A percentile compares a stretch with the other conserved stretches of the same genome.
These are phyloP conservation scores for Sardina pilchardus DNA, from an alignment of 2,113 vertebrate genomes.

Conservation along the genomic window DNA sequence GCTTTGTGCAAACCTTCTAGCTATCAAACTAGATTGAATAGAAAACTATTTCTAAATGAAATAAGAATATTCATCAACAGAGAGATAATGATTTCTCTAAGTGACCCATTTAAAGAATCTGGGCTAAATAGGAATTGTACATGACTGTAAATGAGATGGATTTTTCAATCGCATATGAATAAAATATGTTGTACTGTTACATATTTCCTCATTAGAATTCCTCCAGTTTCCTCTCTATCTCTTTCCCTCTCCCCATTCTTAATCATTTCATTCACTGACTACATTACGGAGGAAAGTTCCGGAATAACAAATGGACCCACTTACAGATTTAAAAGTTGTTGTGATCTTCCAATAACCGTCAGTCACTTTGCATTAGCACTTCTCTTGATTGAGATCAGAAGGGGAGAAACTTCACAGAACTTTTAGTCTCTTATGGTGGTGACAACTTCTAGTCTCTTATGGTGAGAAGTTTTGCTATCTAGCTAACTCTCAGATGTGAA, in stretches of 20 bases:
- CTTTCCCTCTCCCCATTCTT: not conserved
- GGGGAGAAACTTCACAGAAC: not conserved
- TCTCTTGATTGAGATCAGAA: not conserved
- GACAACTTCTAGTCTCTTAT: not conserved
- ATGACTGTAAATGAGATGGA: slow-evolving; percentile 20
- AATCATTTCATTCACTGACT: not conserved
- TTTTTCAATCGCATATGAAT: slow-evolving; percentile 6
- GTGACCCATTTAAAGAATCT: slow-evolving; percentile 10
- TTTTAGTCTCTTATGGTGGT: not conserved
- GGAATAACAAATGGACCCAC: slow-evolving; percentile 18
- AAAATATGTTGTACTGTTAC: slow-evolving; percentile 12
- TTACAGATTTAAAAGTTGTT: slow-evolving; percentile 11
- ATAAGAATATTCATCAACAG: slow-evolving; percentile 1
- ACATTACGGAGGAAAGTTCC: slow-evolving; percentile 5
- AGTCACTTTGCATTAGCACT: slow-evolving; percentile 6
- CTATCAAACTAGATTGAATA: not conserved
- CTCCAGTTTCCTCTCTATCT: not conserved
- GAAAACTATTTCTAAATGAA: not conserved
- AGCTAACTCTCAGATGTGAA: not conserved
- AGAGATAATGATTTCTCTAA: slow-evolving; percentile 11
- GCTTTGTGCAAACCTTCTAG: not conserved
- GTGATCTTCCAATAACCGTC: not conserved
- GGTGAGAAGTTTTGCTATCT: no score
- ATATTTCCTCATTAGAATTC: slow-evolving; percentile 16
- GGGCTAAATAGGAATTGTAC: slow-evolving; percentile 12